phyloP scores from a whole-genome alignment of 2,113 vertebrate genomes.

The Microcebus ravelobensis region DNA sequence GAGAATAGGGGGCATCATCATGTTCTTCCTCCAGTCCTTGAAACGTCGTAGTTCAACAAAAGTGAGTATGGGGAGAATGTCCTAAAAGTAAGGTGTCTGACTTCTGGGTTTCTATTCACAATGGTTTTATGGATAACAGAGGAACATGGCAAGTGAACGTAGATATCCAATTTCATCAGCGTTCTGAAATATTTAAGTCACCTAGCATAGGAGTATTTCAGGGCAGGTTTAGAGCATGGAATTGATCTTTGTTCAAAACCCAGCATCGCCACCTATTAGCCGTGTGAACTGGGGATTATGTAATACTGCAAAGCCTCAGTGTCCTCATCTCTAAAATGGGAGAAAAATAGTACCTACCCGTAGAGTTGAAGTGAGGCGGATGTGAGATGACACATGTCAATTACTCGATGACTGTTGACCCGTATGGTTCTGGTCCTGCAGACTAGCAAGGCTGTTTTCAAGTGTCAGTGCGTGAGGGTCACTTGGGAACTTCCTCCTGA shows the following conservation, averaged over 20 bases:
- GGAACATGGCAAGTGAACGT: not conserved
- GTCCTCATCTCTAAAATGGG: not conserved
- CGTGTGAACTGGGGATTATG: not conserved
- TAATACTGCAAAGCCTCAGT: not conserved
- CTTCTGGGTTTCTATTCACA: not conserved
- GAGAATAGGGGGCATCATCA: no score
- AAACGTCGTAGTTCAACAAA: not conserved
- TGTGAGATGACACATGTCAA: fast-evolving
- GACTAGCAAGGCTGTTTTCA: not conserved
- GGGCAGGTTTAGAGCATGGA: not conserved
- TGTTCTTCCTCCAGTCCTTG: not conserved
- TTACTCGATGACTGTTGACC: not conserved
- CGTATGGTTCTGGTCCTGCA: fast-evolving
- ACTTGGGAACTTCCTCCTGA: not conserved
- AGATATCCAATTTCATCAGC: not conserved
- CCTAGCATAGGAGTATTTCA: fast-evolving
- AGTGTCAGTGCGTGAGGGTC: fast-evolving
- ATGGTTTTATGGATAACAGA: not conserved
- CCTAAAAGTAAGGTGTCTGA: not conserved
- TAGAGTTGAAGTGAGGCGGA: not conserved
- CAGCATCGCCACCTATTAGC: not conserved
- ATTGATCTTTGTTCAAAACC: not conserved
- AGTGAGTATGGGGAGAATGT: not conserved
- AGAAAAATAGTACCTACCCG: not conserved
- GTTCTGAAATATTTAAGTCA: not conserved